Conservation (phyloP, 1,140 invertebrate species). For the Diplogasteroides magnus region DNA sequence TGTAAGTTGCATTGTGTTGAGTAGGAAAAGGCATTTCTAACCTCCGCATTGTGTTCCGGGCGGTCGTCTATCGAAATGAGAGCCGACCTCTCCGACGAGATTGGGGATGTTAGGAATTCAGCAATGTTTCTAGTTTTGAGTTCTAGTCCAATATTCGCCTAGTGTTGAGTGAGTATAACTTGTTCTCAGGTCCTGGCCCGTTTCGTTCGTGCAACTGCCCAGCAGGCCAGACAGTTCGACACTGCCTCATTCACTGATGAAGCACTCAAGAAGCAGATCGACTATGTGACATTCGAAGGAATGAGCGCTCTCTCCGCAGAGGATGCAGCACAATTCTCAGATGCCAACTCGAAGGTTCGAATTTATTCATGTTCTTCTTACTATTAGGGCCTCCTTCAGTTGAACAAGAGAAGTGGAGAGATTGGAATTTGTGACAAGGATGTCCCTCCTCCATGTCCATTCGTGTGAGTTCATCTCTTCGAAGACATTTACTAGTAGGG, state of each 20-base stretch:
- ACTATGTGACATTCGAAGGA: conserved; percentile 33
- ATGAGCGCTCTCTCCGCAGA: conserved; percentile 29
- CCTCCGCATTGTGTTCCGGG: not conserved
- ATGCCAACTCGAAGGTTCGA: conserved; percentile 17
- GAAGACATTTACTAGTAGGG: not conserved
- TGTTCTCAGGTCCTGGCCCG: conserved; percentile 19
- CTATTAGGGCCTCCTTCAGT: conserved; percentile 15
- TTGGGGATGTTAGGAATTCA: too few relatives aligned
- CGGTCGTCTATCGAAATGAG: too few relatives aligned
- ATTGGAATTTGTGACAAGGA: conserved; percentile 29
- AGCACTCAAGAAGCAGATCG: conserved; percentile 22
- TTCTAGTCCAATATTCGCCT: not conserved
- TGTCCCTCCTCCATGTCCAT: conserved; percentile 29
- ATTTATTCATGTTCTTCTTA: too few relatives aligned
- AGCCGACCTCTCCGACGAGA: too few relatives aligned
- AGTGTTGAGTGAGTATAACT: conserved; percentile 1
- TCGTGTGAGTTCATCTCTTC: conserved; percentile 17
- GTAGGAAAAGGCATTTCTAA: too few relatives aligned
- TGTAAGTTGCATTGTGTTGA: conserved; percentile 18
- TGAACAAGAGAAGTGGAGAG: conserved; percentile 22
- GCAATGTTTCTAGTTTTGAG: too few relatives aligned
- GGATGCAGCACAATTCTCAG: conserved; percentile 20
- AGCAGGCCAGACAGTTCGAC: conserved; percentile 36
- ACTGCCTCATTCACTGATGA: conserved; percentile 19
- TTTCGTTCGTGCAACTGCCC: conserved; percentile 31